Evolutionary conservation across 2,113 vertebrate species (phyloP).

Genomic region (Phalacrocorax brasilianus): DNA sequence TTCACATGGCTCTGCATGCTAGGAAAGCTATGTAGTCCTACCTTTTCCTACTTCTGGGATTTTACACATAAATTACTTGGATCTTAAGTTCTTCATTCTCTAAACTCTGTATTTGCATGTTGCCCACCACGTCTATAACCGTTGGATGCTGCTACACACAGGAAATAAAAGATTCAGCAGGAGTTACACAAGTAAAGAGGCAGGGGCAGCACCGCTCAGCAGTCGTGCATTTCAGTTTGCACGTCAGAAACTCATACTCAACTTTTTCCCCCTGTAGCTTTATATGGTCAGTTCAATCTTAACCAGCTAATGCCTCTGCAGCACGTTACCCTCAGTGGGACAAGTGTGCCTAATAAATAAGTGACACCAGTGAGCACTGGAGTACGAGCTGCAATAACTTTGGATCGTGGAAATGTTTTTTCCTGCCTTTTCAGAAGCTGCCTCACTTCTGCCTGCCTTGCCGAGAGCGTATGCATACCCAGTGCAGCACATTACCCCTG

Average conservation of each 20-base stretch:
- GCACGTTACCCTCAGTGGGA: rapidly evolving
- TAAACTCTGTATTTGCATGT: neutral
- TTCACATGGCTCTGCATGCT: neutral
- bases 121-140: neutral
- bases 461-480: rapidly evolving
- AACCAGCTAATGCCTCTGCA: neutral
- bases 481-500: rapidly evolving
- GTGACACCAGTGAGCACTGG: neutral
- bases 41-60: neutral
- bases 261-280: rapidly evolving
- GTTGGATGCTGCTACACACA: neutral
- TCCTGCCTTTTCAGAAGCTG: neutral
- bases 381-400: neutral
- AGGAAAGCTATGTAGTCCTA: neutral
- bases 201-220: neutral
- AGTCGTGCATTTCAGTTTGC: neutral
- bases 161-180: neutral
- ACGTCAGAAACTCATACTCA: neutral
- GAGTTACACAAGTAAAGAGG: neutral
- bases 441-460: neutral
- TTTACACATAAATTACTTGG: neutral
- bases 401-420: neutral
- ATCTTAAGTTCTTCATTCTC: neutral
- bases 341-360: neutral
- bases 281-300: neutral